A percentile compares a stretch with the other conserved stretches of the same genome.
Evolutionary conservation across 2,113 vertebrate species (phyloP).

Genomic region (Trinectes maculatus): DNA sequence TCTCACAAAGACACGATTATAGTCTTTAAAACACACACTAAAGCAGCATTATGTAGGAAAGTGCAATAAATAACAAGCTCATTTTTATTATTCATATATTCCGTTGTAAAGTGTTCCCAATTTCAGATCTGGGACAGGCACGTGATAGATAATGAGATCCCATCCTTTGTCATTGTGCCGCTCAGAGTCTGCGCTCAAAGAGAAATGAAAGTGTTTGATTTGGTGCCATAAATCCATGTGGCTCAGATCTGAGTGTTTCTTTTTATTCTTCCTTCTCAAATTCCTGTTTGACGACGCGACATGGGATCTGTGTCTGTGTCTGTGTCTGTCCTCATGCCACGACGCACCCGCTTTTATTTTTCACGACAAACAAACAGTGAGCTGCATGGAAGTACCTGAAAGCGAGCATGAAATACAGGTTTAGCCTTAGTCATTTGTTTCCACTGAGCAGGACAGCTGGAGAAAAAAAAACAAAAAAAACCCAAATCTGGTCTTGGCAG

Average conservation of each 20-base stretch:
- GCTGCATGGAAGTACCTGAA: constrained; percentile 30
- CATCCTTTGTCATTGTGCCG: background rate
- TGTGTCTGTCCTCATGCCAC: background rate
- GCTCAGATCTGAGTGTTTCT: constrained; percentile 1
- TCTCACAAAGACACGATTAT: background rate
- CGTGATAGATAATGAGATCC: background rate
- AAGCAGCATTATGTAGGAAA: background rate
- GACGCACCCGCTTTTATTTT: constrained; percentile 14
- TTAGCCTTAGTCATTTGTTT: constrained; percentile 36
- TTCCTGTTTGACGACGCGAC: constrained; percentile 14
- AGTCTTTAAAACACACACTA: background rate
- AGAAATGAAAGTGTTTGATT: constrained; percentile 2
- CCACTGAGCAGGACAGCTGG: constrained; percentile 45
- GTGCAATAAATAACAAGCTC: too few relatives aligned
- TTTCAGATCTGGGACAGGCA: too few relatives aligned
- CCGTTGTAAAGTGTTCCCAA: background rate
- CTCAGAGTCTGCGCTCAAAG: background rate
- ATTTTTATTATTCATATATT: background rate
- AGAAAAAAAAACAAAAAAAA: too few relatives aligned
- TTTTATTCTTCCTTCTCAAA: too few relatives aligned
- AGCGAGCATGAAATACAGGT: constrained; percentile 39
- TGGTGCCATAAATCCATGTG: background rate
- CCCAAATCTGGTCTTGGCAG: constrained; percentile 50
- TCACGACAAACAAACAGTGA: constrained; percentile 22
- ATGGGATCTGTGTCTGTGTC: constrained; percentile 8